phyloP scores from a whole-genome alignment of 2,888 invertebrate genomes.

The Stenolophus ochropezus region DNA sequence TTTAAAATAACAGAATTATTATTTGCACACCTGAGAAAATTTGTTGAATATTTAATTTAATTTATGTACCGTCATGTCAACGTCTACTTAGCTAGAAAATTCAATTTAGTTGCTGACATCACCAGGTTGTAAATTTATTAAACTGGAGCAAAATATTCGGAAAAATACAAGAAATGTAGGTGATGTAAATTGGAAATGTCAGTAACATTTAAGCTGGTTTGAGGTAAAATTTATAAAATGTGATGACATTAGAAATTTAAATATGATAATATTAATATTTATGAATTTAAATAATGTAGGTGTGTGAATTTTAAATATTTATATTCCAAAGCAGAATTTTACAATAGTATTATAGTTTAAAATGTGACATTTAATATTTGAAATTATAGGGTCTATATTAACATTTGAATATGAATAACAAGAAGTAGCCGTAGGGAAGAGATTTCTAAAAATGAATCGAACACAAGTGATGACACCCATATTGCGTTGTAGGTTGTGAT shows the following conservation, averaged over 20 bases:
- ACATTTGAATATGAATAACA: not conserved
- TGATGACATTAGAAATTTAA: not conserved
- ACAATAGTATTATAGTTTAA: no score
- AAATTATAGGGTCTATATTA: not conserved
- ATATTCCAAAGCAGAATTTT: not conserved
- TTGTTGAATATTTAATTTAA: not conserved
- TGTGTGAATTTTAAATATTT: not conserved
- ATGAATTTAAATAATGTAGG: not conserved
- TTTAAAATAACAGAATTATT: not conserved
- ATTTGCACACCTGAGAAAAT: not conserved
- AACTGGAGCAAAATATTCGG: not conserved
- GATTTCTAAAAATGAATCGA: not conserved
- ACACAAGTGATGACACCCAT: constrained; percentile 12
- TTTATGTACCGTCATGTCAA: not conserved
- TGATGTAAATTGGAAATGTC: not conserved
- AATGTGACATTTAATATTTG: not conserved
- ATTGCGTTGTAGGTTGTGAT: not conserved
- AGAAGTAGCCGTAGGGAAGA: no score
- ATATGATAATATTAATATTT: not conserved
- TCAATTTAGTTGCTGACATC: not conserved
- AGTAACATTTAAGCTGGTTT: not conserved
- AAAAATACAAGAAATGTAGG: not conserved
- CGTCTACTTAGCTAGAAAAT: not conserved
- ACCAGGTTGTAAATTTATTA: not conserved
- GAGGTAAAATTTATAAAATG: not conserved